Conservation (phyloP, 2,888 invertebrate genomes). For the Zelleria hepariella region DNA sequence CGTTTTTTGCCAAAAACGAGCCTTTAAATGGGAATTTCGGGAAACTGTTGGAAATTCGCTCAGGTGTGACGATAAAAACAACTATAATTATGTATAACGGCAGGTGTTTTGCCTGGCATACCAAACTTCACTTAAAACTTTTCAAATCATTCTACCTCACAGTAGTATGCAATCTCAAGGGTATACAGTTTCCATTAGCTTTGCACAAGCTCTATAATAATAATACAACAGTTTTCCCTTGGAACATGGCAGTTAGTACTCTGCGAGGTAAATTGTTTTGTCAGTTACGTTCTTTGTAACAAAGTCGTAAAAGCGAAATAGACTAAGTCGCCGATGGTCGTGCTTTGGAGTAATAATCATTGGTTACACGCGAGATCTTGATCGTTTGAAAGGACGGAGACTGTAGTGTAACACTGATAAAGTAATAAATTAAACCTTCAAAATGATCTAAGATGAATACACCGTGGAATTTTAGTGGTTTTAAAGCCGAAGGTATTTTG, state of each 20-base stretch:
- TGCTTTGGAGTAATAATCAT: not conserved
- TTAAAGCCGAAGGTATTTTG: too few relatives aligned
- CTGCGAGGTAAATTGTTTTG: not conserved
- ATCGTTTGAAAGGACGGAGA: not conserved
- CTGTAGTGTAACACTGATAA: not conserved
- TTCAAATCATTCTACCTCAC: not conserved
- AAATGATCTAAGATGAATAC: too few relatives aligned
- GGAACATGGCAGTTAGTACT: not conserved
- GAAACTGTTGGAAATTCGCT: too few relatives aligned
- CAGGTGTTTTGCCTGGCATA: not conserved
- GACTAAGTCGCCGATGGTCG: not conserved
- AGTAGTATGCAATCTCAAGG: not conserved
- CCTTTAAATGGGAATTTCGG: too few relatives aligned
- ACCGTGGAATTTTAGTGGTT: too few relatives aligned
- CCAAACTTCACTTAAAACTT: not conserved
- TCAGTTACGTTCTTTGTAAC: not conserved
- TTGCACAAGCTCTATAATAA: not conserved
- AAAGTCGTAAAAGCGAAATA: not conserved
- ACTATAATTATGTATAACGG: not conserved
- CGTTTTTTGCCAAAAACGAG: too few relatives aligned
- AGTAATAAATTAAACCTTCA: too few relatives aligned
- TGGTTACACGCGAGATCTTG: not conserved
- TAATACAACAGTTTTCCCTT: not conserved
- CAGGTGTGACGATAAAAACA: too few relatives aligned
- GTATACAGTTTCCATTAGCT: not conserved